Percentiles rank a stretch among this genome's conserved stretches.
Evolutionary conservation across 2,113 vertebrate genomes (phyloP).

Genomic region (Heterotilapia buettikoferi): DNA sequence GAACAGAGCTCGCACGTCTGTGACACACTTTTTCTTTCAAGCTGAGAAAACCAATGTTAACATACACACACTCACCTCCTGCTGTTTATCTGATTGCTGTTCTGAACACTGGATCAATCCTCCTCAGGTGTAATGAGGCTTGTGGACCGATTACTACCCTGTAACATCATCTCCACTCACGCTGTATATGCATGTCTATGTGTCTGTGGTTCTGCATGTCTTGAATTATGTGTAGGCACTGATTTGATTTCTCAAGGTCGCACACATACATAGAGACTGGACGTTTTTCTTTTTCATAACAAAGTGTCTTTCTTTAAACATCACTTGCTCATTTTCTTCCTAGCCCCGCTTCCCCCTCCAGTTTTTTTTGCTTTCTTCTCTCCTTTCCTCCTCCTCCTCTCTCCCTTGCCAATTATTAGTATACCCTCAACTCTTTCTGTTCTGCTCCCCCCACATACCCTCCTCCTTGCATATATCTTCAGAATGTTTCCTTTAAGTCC

Average conservation of each 20-base stretch:
- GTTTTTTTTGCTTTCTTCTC: background rate
- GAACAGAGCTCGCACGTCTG: background rate
- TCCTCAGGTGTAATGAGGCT: slow-evolving; percentile 16
- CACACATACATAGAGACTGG: background rate
- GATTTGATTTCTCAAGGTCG: slow-evolving; percentile 15
- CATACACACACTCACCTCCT: background rate
- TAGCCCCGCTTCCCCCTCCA: background rate
- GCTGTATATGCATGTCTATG: background rate
- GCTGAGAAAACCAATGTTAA: background rate
- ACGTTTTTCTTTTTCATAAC: background rate
- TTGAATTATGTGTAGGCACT: background rate
- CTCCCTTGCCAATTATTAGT: slow-evolving; percentile 23
- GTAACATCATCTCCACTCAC: background rate
- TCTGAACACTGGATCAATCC: slow-evolving; percentile 19
- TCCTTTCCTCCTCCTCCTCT: background rate
- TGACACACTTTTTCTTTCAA: background rate
- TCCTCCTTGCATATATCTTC: slow-evolving; percentile 26
- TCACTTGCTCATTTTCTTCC: background rate
- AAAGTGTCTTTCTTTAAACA: slow-evolving; percentile 9
- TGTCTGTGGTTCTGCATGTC: background rate
- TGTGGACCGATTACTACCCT: background rate
- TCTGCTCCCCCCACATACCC: background rate
- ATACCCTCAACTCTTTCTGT: slow-evolving; percentile 32
- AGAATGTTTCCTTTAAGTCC: slow-evolving; percentile 31
- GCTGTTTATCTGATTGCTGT: slow-evolving; percentile 27